Evolutionary conservation across 2,113 vertebrate species (phyloP).

Genomic region (Lates calcarifer): DNA sequence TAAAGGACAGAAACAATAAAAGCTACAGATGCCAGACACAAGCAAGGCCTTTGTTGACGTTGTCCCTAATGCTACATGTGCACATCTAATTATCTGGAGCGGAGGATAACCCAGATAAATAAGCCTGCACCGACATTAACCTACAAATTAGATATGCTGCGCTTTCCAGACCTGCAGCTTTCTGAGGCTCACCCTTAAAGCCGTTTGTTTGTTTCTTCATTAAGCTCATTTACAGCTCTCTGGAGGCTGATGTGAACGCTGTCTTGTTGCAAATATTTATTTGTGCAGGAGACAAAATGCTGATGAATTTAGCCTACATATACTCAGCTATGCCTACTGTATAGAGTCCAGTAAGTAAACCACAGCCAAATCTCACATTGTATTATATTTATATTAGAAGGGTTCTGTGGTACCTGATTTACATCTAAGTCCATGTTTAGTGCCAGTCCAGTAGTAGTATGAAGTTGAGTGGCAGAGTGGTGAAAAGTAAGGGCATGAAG

Average conservation of each 20-base stretch:
- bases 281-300: constrained; percentile 41
- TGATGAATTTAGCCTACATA: constrained; percentile 15
- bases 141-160: constrained; percentile 78
- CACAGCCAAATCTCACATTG: not conserved
- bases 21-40: constrained; percentile 49
- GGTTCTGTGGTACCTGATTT: not conserved
- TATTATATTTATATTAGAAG: not conserved
- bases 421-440: not conserved
- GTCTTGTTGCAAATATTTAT: constrained; percentile 58
- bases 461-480: not conserved
- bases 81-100: constrained; percentile 65
- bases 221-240: constrained; percentile 78
- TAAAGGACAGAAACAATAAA: constrained; percentile 49
- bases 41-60: constrained; percentile 49
- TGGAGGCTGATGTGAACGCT: constrained; percentile 59
- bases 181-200: constrained; percentile 60
- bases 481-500: not conserved
- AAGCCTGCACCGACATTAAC: constrained; percentile 68
- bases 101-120: constrained; percentile 78
- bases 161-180: constrained; percentile 66
- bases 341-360: not conserved
- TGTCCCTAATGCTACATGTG: constrained; percentile 49
- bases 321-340: constrained; percentile 7
- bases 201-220: constrained; percentile 76
- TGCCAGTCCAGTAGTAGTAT: not conserved